These are phyloP conservation scores for Caenorhabditis sinica DNA, from an alignment of 2,888 invertebrate species.

Conservation along the genomic window DNA sequence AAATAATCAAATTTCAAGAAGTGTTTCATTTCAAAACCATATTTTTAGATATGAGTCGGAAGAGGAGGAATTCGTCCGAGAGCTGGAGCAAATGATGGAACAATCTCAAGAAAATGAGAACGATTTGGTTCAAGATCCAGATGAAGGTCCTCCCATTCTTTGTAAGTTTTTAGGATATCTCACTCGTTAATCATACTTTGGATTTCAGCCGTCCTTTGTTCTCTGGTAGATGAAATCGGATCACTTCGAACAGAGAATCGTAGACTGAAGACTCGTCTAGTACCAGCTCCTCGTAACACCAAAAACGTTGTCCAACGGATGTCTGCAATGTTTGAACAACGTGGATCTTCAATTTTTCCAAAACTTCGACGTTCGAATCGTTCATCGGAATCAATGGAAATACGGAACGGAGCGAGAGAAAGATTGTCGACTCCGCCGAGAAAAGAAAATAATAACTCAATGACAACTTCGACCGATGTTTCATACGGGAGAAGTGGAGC, in stretches of 20 bases:
- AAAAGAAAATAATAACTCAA: constrained; percentile 67
- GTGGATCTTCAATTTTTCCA: constrained; percentile 67
- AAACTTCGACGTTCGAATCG: constrained; percentile 62
- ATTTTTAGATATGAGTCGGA: constrained; percentile 80
- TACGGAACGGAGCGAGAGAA: constrained; percentile 79
- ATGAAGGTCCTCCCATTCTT: constrained; percentile 61
- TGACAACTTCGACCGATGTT: constrained; percentile 80
- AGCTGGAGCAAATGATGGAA: constrained; percentile 78
- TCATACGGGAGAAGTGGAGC: constrained; percentile 69
- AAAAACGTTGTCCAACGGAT: constrained; percentile 73
- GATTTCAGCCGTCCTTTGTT: constrained; percentile 81
- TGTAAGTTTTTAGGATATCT: constrained; percentile 35
- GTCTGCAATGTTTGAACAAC: constrained; percentile 73
- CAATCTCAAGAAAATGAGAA: constrained; percentile 54
- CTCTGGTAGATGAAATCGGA: constrained; percentile 81
- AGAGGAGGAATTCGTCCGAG: constrained; percentile 82
- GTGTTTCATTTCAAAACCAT: background rate
- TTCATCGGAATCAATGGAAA: constrained; percentile 69
- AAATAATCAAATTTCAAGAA: too few relatives aligned
- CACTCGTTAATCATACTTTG: too few relatives aligned
- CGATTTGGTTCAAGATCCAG: constrained; percentile 26
- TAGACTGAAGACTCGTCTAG: constrained; percentile 77
- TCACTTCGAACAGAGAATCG: constrained; percentile 80
- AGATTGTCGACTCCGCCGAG: constrained; percentile 79
- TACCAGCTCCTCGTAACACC: constrained; percentile 53